Evolutionary conservation across 2,888 invertebrate genomes (phyloP).

Genomic region (Limenitis camilla): DNA sequence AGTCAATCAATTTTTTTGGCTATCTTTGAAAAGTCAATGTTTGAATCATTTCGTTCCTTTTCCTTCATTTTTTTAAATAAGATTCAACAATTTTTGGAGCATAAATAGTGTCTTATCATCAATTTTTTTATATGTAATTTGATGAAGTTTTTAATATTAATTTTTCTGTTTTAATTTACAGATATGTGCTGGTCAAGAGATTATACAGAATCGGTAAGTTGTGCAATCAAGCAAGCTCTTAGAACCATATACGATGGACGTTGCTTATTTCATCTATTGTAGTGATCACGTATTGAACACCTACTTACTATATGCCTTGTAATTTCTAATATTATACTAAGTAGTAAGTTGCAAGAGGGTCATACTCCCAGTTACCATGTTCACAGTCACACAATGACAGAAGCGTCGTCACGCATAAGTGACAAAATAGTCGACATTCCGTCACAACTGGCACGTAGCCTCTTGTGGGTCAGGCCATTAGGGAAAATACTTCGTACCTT

Average conservation of each 20-base stretch:
- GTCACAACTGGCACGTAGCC: constrained; percentile 57
- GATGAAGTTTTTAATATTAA: neutral
- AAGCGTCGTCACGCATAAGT: constrained; percentile 23
- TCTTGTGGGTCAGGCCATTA: constrained; percentile 30
- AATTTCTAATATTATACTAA: neutral
- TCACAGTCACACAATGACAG: constrained; percentile 14
- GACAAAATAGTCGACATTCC: constrained; percentile 53
- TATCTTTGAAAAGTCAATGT: too few relatives aligned
- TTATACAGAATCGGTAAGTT: constrained; percentile 15
- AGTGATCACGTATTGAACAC: neutral
- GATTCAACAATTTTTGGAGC: too few relatives aligned
- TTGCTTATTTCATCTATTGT: neutral
- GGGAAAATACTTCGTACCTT: constrained; percentile 2
- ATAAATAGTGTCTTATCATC: too few relatives aligned
- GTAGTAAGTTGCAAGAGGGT: constrained; percentile 11
- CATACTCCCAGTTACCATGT: constrained; percentile 13
- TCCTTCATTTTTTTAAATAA: too few relatives aligned
- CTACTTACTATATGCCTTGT: neutral
- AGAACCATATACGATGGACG: constrained; percentile 20
- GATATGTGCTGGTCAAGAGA: constrained; percentile 15
- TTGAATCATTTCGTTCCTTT: too few relatives aligned
- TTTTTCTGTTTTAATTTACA: constrained; percentile 17
- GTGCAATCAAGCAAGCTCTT: too few relatives aligned
- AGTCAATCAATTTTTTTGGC: too few relatives aligned
- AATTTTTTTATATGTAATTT: neutral